These are phyloP conservation scores for Chironomus striatipennis DNA, from an alignment of 1,140 invertebrate genomes.

Conservation along the genomic window DNA sequence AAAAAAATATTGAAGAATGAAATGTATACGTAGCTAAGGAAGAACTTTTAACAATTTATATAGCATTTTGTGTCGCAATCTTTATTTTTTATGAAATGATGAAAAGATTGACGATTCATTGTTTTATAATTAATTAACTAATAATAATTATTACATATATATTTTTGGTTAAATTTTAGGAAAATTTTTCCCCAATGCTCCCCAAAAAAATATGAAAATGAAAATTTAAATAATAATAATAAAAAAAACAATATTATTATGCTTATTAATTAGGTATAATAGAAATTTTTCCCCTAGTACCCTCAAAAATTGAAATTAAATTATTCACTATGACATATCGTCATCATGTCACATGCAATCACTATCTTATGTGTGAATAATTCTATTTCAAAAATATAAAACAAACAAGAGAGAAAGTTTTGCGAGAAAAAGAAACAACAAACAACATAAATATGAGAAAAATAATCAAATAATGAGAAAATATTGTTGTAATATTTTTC, in stretches of 20 bases:
- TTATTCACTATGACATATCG: too few relatives aligned
- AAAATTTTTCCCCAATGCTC: neutral
- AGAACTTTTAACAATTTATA: conserved; percentile 10
- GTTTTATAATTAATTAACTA: conserved; percentile 1
- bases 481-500: conserved; percentile 23
- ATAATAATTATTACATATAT: neutral
- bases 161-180: conserved; percentile 6
- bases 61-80: conserved; percentile 2
- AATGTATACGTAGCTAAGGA: conserved; percentile 17
- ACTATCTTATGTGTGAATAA: too few relatives aligned
- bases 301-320: too few relatives aligned
- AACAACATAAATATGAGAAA: neutral
- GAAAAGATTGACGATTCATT: neutral
- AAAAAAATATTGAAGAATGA: conserved; percentile 9
- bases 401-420: neutral
- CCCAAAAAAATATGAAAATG: too few relatives aligned
- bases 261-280: too few relatives aligned
- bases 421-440: neutral
- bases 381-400: neutral
- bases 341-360: too few relatives aligned
- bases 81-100: neutral
- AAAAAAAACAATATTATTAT: too few relatives aligned
- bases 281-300: too few relatives aligned
- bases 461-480: neutral
- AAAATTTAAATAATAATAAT: too few relatives aligned